A percentile compares a stretch with the other conserved stretches of the same genome.
Conservation (phyloP, 2,113 vertebrate species). For the Parus major region DNA sequence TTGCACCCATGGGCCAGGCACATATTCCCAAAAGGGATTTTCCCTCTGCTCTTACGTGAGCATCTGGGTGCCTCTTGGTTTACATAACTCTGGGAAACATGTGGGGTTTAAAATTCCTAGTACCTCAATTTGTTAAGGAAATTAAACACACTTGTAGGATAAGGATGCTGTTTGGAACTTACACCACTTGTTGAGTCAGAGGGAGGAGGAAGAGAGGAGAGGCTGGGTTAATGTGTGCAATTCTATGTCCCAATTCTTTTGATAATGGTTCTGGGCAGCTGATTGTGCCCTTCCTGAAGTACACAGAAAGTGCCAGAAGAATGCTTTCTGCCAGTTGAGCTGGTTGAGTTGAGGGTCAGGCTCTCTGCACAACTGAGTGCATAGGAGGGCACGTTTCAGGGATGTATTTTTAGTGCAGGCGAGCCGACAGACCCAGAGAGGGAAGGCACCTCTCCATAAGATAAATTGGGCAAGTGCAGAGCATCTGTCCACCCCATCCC, state of each 20-base stretch:
- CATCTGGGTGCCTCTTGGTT: neutral
- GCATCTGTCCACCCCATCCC: neutral
- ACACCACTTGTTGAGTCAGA: constrained; percentile 48
- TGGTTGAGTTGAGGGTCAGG: neutral
- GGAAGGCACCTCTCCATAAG: neutral
- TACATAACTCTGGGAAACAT: constrained; percentile 1
- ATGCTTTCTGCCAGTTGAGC: neutral
- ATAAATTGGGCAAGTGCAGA: neutral
- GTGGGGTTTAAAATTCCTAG: neutral
- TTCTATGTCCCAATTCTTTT: constrained; percentile 28
- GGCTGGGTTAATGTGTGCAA: neutral
- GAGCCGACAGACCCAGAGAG: neutral
- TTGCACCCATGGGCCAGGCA: neutral
- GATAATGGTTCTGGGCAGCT: neutral
- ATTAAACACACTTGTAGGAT: neutral
- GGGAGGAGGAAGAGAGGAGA: constrained; percentile 29
- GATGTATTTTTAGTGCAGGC: neutral
- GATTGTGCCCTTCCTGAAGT: constrained; percentile 13
- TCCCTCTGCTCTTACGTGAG: neutral
- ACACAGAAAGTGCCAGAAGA: neutral
- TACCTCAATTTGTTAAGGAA: constrained; percentile 1
- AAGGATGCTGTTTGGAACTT: constrained; percentile 21
- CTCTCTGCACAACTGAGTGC: neutral
- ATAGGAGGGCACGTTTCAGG: neutral
- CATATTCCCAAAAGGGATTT: neutral